Conservation (phyloP, 1,140 invertebrate genomes). For the Temnothorax longispinosus region DNA sequence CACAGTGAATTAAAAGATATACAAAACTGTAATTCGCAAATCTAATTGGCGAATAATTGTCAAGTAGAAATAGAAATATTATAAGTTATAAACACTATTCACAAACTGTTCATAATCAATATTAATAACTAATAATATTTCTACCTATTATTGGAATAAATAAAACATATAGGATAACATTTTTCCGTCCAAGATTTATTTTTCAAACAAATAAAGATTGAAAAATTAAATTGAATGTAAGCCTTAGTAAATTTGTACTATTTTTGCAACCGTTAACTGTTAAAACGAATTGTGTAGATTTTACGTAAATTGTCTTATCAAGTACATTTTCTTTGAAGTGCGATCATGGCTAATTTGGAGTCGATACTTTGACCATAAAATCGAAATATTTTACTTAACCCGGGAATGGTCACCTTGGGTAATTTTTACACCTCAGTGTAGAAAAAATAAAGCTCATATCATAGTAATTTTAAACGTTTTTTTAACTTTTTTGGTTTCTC, state of each 20-base stretch:
- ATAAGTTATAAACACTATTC: constrained; percentile 8
- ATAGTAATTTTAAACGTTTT: too few relatives aligned
- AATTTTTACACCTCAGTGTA: too few relatives aligned
- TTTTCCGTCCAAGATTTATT: background rate
- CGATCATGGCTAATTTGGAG: background rate
- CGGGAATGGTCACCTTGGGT: too few relatives aligned
- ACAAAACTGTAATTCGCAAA: background rate
- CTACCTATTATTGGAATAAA: background rate
- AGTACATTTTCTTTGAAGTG: background rate
- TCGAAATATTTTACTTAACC: too few relatives aligned
- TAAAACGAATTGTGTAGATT: too few relatives aligned
- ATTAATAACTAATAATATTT: constrained; percentile 1
- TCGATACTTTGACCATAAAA: background rate
- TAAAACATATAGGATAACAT: background rate
- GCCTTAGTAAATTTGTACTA: background rate
- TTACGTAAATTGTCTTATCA: too few relatives aligned
- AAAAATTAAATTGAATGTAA: constrained; percentile 23
- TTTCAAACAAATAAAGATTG: constrained; percentile 15
- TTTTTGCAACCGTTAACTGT: too few relatives aligned
- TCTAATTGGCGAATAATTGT: background rate
- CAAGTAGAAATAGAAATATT: background rate
- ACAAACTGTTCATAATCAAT: background rate
- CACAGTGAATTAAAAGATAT: background rate
- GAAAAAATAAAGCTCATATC: too few relatives aligned
- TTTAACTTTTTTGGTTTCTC: too few relatives aligned